Percentiles rank a stretch among this genome's conserved stretches.
phyloP scores from a whole-genome alignment of 2,888 invertebrate genomes.

The Acleris holmiana region DNA sequence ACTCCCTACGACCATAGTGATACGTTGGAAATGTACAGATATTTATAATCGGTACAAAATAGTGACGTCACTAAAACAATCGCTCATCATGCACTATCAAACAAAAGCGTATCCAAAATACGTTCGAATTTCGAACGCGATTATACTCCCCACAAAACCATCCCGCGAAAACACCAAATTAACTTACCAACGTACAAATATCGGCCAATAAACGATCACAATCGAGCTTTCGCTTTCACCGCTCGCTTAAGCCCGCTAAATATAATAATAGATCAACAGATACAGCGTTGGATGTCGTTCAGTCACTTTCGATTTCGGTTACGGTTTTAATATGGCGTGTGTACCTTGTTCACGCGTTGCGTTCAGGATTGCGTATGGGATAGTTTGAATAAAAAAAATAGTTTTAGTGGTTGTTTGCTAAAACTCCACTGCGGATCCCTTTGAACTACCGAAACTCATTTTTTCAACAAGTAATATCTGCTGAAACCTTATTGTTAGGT shows the following conservation, averaged over 20 bases:
- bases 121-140: constrained; percentile 3
- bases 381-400: too few species aligned
- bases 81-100: constrained; percentile 1
- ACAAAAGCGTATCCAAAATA: constrained; percentile 5
- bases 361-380: too few species aligned
- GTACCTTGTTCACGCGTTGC: constrained; percentile 4
- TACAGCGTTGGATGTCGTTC: constrained; percentile 69
- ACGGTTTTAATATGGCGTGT: constrained; percentile 41
- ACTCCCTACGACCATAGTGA: too few species aligned
- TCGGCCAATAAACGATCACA: constrained; percentile 70
- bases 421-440: too few species aligned
- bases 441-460: too few species aligned
- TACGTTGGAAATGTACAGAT: neutral
- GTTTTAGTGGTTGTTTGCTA: too few species aligned
- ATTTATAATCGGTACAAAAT: neutral
- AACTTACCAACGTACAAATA: constrained; percentile 58
- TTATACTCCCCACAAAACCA: constrained; percentile 43
- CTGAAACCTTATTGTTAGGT: too few species aligned
- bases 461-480: too few species aligned
- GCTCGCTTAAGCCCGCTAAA: constrained; percentile 71
- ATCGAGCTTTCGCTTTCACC: constrained; percentile 78
- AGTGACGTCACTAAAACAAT: constrained; percentile 2
- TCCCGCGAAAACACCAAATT: constrained; percentile 61
- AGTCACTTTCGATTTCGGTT: constrained; percentile 76
- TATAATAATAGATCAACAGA: constrained; percentile 80